Evolutionary conservation across 2,113 vertebrate species (phyloP), one percentile per base, ranked within the genome.

Genomic region (Lepus americanus): DNA sequence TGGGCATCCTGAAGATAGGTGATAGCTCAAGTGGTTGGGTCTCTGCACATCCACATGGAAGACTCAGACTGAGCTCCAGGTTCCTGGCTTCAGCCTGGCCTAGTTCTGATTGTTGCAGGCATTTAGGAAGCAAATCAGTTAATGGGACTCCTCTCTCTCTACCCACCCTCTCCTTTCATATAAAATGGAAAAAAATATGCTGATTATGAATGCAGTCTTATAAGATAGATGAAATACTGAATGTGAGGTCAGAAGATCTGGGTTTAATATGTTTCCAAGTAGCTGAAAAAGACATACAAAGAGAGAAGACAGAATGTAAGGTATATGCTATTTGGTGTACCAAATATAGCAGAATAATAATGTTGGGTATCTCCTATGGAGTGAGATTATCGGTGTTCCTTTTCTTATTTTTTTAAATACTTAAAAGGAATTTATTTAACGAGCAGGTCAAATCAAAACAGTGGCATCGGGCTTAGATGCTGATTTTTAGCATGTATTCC

Each of bases 381-480:
- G 51, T 69, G 3, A 16, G 20, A 78, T 44, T 80, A 69, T 22
- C 19, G 10, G 4, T 53, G 6, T 14, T 51, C 27, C 83, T 36
- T 51, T 72, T 61, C 27, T 91, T 70, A 61, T 61, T 70, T 22
- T 84, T 72, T 74, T 94, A n/a, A 6, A 36, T 51, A 80, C 70
- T 88, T 81, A 73, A 83, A 87, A 70, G 86, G 33, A 82, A 67
- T 44, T 31, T 77, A 87, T 74, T 19, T 66, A 89, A 72, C 77
- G 49, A 94, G 22, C 6, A 77, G 36, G 17, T 92, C 69, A 85
- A 78, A 85, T 88, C 25, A 82, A 39, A 90, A 90, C 3, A 66
- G 19, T 44, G 20, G 11, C 39, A 33, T 74, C 20, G 22, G n/a
- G 2, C 8, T 87, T 87, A 69, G 17, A 85, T 73, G 87, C 10